phyloP scores from a whole-genome alignment of 2,113 vertebrate genomes.

The Oophaga pumilio region DNA sequence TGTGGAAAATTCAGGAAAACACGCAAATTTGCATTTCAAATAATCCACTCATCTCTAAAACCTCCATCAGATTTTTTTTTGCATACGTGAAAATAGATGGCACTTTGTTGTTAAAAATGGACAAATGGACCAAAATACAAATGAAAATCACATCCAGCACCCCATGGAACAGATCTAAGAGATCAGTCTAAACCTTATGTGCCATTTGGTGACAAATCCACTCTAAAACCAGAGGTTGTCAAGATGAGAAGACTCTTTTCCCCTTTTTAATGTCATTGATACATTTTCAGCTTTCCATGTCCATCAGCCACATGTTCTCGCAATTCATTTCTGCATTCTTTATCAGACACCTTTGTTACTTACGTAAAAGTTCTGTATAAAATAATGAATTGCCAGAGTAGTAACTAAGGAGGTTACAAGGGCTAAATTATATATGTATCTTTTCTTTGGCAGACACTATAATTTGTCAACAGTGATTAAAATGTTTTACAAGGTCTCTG shows the following conservation, averaged over 20 bases:
- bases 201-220: no score
- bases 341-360: background rate
- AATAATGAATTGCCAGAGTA: constrained; percentile 8
- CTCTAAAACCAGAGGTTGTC: background rate
- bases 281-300: background rate
- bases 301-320: background rate
- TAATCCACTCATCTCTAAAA: no score
- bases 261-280: background rate
- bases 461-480: constrained; percentile 49
- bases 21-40: no score
- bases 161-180: no score
- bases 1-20: no score
- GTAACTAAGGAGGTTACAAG: constrained; percentile 17
- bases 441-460: constrained; percentile 27
- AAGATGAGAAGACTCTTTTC: background rate
- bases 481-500: constrained; percentile 42
- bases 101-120: no score
- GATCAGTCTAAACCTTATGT: no score
- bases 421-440: constrained; percentile 28
- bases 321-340: background rate
- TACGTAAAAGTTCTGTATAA: constrained; percentile 19
- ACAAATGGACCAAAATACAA: no score
- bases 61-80: no score
- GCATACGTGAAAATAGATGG: no score
- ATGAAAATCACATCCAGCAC: no score